Conservation (phyloP, 1,140 invertebrate species). For the Yoshiicerus persimilis region DNA sequence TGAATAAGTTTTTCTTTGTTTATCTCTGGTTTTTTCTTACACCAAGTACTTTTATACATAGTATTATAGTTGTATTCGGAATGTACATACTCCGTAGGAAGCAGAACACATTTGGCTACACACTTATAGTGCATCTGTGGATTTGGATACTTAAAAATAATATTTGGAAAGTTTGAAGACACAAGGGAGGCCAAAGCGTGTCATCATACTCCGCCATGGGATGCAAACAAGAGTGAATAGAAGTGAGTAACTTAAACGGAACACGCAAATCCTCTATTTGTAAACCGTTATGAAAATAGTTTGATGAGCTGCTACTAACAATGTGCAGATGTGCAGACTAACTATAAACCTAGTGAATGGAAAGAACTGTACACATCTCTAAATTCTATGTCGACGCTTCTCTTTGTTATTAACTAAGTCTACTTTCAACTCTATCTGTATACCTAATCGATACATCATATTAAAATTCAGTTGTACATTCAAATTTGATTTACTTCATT, state of each 20-base stretch:
- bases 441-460: background rate
- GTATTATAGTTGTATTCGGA: background rate
- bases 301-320: constrained; percentile 1
- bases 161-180: background rate
- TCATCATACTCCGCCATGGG: background rate
- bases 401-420: too few relatives aligned
- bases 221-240: background rate
- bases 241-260: background rate
- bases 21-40: background rate
- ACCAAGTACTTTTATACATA: background rate
- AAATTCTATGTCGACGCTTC: too few relatives aligned
- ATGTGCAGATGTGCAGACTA: background rate
- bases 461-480: background rate
- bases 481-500: background rate
- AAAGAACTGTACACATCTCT: too few relatives aligned
- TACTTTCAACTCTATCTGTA: background rate
- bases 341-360: too few relatives aligned
- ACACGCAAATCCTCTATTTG: background rate
- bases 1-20: background rate
- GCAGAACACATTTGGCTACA: background rate
- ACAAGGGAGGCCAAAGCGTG: background rate
- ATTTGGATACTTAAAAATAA: background rate
- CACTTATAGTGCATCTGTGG: background rate
- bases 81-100: background rate
- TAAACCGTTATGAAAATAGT: background rate